Evolutionary conservation across 2,113 vertebrate species (phyloP).

Genomic region (Mola mola): DNA sequence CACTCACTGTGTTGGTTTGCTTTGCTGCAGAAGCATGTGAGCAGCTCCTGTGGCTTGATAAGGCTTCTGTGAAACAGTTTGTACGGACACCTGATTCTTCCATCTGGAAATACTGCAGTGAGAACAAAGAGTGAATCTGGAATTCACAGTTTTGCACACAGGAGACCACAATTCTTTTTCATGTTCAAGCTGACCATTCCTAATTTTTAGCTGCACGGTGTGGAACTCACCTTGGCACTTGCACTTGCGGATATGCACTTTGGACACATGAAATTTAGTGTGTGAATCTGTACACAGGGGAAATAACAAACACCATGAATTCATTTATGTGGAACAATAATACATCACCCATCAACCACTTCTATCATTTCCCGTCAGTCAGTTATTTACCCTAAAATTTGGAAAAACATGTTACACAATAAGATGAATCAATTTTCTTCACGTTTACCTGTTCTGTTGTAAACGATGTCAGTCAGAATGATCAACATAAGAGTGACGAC

Average conservation of each 20-base stretch:
- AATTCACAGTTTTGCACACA: not conserved
- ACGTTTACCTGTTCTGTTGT: slow-evolving; percentile 55
- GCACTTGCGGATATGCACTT: slow-evolving; percentile 28
- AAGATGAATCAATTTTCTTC: not conserved
- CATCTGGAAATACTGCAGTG: slow-evolving; percentile 11
- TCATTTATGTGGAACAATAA: slow-evolving; percentile 15
- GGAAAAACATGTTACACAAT: accelerated
- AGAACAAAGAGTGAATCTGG: not conserved
- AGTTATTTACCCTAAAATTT: not conserved
- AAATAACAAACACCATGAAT: slow-evolving; percentile 6
- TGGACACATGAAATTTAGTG: not conserved
- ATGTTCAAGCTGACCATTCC: not conserved
- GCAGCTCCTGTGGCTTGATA: not conserved
- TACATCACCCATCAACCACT: slow-evolving; percentile 25
- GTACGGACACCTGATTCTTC: not conserved
- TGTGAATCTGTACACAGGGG: slow-evolving; percentile 15
- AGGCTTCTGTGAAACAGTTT: not conserved
- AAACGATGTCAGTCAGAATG: slow-evolving; percentile 43
- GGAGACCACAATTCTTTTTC: not conserved
- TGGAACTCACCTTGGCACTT: slow-evolving; percentile 57
- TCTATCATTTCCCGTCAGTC: not conserved
- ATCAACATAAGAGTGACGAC: slow-evolving; percentile 52
- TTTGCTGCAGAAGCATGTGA: slow-evolving; percentile 45
- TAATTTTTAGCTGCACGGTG: slow-evolving; percentile 4
- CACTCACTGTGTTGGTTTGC: slow-evolving; percentile 34